Conservation (phyloP, 2,113 vertebrate species). For the Falco punctatus region DNA sequence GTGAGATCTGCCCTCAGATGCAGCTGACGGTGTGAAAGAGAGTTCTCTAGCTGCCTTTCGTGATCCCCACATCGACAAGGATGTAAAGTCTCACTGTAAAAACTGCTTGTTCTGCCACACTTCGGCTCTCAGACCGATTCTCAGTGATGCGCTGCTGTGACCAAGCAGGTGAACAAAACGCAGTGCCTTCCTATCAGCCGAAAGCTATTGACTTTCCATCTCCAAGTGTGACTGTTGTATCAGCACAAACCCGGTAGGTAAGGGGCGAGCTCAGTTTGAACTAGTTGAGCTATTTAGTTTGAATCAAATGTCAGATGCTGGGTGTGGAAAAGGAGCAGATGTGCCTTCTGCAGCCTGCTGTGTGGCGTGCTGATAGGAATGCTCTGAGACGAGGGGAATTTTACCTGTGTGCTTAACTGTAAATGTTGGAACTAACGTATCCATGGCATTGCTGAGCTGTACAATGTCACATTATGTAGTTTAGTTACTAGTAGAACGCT, state of each 20-base stretch:
- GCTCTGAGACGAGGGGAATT: too few relatives aligned
- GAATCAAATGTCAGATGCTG: rapidly evolving
- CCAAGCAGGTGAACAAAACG: background rate
- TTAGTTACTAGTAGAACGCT: too few relatives aligned
- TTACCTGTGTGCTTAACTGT: too few relatives aligned
- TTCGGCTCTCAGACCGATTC: too few relatives aligned
- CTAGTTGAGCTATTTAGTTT: rapidly evolving
- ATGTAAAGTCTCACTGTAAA: rapidly evolving
- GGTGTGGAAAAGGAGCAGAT: rapidly evolving
- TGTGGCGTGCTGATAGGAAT: too few relatives aligned
- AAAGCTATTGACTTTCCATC: rapidly evolving
- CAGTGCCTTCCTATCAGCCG: background rate
- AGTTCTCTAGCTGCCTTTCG: background rate
- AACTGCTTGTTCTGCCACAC: rapidly evolving
- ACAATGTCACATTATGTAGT: too few relatives aligned
- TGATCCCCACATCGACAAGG: rapidly evolving
- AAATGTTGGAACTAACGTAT: too few relatives aligned
- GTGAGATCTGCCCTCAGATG: rapidly evolving
- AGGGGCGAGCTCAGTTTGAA: background rate
- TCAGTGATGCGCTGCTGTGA: background rate
- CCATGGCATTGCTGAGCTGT: too few relatives aligned
- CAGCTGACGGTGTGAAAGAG: background rate
- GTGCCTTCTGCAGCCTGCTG: background rate
- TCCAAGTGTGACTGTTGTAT: rapidly evolving
- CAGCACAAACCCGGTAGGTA: rapidly evolving